phyloP scores from a whole-genome alignment of 2,888 invertebrate species.

The Microctonus aethiopoides region DNA sequence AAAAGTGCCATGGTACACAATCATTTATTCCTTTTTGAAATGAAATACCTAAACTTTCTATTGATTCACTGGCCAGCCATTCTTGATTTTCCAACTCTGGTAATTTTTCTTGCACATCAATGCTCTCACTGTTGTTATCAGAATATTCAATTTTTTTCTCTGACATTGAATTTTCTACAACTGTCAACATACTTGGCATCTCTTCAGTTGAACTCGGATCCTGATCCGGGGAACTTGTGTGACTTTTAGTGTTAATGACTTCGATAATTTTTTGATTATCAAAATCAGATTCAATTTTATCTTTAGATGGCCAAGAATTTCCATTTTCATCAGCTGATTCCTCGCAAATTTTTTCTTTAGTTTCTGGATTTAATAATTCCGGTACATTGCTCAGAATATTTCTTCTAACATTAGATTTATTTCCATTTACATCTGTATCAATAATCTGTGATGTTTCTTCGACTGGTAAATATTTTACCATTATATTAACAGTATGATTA shows the following conservation, averaged over 20 bases:
- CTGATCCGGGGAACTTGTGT: slow-evolving; percentile 4
- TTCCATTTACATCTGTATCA: not conserved
- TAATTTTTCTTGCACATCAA: not conserved
- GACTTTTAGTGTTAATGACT: not conserved
- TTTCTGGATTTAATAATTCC: slow-evolving; percentile 13
- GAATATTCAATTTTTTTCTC: not conserved
- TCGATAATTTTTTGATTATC: not conserved
- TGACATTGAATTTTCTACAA: not conserved
- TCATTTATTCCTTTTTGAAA: slow-evolving; percentile 17
- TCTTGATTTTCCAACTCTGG: not conserved
- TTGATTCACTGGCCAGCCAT: slow-evolving; percentile 4
- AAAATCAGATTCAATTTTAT: not conserved
- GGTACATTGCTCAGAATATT: slow-evolving; percentile 25
- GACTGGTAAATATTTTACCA: not conserved
- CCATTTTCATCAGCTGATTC: slow-evolving; percentile 19
- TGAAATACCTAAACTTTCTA: slow-evolving; percentile 9
- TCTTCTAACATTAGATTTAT: not conserved
- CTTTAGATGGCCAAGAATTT: not conserved
- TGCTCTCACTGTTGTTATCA: not conserved
- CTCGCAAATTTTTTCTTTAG: slow-evolving; percentile 16
- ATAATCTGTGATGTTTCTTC: not conserved
- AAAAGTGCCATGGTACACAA: slow-evolving; percentile 22
- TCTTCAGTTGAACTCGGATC: slow-evolving; percentile 12
- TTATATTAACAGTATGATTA: not conserved
- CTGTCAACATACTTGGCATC: not conserved